A percentile compares a stretch with the other conserved stretches of the same genome.
Conservation (phyloP, 2,113 vertebrate genomes). For the Indicator indicator region DNA sequence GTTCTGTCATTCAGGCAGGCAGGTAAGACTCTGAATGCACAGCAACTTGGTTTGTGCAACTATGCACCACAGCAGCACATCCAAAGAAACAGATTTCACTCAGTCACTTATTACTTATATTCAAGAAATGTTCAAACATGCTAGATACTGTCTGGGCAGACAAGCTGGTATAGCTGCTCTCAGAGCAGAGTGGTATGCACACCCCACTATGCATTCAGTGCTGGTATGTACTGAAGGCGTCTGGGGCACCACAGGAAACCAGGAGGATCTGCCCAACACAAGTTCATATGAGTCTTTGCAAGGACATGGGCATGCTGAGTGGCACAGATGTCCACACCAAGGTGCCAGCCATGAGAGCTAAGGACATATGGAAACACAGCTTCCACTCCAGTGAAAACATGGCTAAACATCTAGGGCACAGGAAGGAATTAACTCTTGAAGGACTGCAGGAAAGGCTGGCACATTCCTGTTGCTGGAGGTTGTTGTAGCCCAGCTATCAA, state of each 20-base stretch:
- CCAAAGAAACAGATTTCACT: neutral
- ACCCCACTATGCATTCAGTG: fast-evolving
- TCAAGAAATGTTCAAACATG: fast-evolving
- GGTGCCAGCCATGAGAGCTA: neutral
- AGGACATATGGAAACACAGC: slow-evolving; percentile 40
- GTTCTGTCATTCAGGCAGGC: neutral
- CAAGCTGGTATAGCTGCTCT: fast-evolving
- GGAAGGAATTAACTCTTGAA: slow-evolving; percentile 3
- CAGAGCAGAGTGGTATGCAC: too few species aligned
- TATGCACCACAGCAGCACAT: fast-evolving
- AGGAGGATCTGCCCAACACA: neutral
- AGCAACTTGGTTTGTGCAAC: neutral
- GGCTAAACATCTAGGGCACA: neutral
- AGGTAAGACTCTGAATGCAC: neutral
- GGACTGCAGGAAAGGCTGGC: neutral
- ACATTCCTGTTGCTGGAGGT: neutral
- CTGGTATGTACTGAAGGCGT: fast-evolving
- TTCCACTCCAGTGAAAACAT: neutral
- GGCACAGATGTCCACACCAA: neutral
- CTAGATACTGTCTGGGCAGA: neutral
- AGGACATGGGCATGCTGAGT: neutral
- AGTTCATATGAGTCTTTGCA: neutral
- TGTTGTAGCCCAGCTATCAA: neutral
- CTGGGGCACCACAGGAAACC: fast-evolving
- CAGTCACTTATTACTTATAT: neutral